Conservation (phyloP, 2,113 vertebrate genomes). For the Scalopus aquaticus region DNA sequence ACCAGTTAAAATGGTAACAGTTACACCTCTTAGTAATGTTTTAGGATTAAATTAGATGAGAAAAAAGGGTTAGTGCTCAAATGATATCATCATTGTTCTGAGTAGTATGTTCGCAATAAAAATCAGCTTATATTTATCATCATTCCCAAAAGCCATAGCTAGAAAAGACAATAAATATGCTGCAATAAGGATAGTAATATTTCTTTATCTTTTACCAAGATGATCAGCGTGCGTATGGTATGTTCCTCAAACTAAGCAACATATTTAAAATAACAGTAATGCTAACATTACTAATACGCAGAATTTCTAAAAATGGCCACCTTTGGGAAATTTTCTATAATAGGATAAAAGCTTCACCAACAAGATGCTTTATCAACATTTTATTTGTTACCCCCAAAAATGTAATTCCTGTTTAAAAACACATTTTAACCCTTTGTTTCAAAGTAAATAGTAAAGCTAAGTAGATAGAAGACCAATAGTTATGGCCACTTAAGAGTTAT, state of each 20-base stretch:
- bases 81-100: background rate
- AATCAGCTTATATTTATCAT: background rate
- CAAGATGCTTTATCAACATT: conserved; percentile 36
- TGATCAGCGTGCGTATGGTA: background rate
- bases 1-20: background rate
- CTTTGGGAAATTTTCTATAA: conserved; percentile 9
- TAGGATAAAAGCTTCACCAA: conserved; percentile 25
- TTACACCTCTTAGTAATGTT: background rate
- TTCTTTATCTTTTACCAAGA: conserved; percentile 12
- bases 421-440: conserved; percentile 47
- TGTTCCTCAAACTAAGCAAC: conserved; percentile 29
- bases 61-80: background rate
- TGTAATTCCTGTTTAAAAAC: conserved; percentile 50
- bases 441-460: conserved; percentile 23
- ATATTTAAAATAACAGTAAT: conserved; percentile 14
- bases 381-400: conserved; percentile 18
- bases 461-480: background rate
- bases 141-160: background rate
- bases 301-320: conserved; percentile 11
- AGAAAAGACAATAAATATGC: conserved; percentile 22
- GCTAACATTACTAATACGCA: background rate
- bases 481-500: conserved; percentile 17
- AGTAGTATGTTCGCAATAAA: background rate
- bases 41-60: background rate
- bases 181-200: background rate